phyloP scores from a whole-genome alignment of 2,797 vertebrate genomes.

The Amniataba percoides region DNA sequence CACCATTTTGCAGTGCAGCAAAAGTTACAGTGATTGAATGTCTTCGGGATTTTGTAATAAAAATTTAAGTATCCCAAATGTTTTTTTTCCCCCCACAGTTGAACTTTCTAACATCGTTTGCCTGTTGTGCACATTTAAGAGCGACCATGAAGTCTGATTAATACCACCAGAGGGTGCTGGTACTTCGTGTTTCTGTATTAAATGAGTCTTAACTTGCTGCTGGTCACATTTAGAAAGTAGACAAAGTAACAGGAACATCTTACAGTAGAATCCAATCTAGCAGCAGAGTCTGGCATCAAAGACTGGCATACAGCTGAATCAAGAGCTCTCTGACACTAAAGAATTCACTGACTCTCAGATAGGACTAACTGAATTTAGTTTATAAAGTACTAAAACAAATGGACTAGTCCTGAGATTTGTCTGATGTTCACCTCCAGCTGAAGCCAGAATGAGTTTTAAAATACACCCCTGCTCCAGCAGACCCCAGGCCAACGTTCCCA shows the following conservation, averaged over 20 bases:
- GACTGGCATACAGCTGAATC: not conserved
- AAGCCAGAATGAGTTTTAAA: not conserved
- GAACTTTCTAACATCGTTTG: not conserved
- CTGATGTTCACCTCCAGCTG: not conserved
- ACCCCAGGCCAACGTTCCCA: not conserved
- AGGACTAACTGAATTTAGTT: not conserved
- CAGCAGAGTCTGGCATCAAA: not conserved
- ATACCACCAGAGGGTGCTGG: constrained; percentile 27
- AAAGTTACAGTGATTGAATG: not conserved
- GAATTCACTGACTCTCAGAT: not conserved
- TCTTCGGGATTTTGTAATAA: not conserved
- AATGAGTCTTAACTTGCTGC: not conserved
- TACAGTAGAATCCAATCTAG: not conserved
- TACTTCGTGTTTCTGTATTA: not conserved
- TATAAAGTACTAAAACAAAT: not conserved
- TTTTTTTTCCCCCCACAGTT: not conserved
- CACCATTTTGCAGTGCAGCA: not conserved
- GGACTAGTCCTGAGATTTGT: too few species aligned
- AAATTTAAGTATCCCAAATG: not conserved
- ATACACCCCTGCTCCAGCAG: not conserved
- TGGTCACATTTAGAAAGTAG: not conserved
- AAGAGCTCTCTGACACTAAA: not conserved
- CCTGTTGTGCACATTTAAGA: too few species aligned
- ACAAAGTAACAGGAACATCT: not conserved
- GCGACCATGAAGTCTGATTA: too few species aligned